These are phyloP conservation scores for Diaphora mendica DNA, from an alignment of 2,888 invertebrate species.

Conservation along the genomic window DNA sequence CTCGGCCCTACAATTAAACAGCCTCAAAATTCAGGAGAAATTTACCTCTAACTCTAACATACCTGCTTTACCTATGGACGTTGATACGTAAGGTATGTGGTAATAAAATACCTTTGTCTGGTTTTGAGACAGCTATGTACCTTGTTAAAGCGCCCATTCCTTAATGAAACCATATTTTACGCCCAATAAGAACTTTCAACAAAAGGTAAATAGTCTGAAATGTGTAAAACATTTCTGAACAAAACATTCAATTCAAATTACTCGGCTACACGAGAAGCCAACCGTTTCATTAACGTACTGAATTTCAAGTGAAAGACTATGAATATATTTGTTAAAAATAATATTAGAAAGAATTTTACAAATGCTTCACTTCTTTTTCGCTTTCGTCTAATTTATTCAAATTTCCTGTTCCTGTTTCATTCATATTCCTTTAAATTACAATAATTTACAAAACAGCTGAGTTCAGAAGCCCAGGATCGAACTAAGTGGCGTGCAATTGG, in stretches of 20 bases:
- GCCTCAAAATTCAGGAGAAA: slow-evolving; percentile 31
- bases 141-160: slow-evolving; percentile 49
- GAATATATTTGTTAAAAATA: slow-evolving; percentile 21
- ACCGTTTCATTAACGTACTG: slow-evolving; percentile 21
- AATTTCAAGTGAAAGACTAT: slow-evolving; percentile 25
- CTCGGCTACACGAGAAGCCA: slow-evolving; percentile 6
- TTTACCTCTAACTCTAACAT: slow-evolving; percentile 49
- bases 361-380: background rate
- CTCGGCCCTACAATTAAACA: slow-evolving; percentile 12
- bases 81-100: slow-evolving; percentile 47
- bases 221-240: slow-evolving; percentile 36
- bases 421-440: background rate
- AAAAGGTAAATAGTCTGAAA: slow-evolving; percentile 33
- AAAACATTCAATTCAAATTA: slow-evolving; percentile 23
- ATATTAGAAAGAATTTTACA: slow-evolving; percentile 15
- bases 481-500: too few relatives aligned
- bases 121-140: slow-evolving; percentile 39
- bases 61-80: slow-evolving; percentile 42
- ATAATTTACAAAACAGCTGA: background rate
- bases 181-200: slow-evolving; percentile 48
- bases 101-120: slow-evolving; percentile 59
- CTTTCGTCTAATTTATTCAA: slow-evolving; percentile 17
- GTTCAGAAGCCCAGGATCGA: too few relatives aligned
- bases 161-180: slow-evolving; percentile 63
- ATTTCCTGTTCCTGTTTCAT: slow-evolving; percentile 13